phyloP scores from a whole-genome alignment of 1,140 invertebrate species.

The Doryteuthis pealeii region DNA sequence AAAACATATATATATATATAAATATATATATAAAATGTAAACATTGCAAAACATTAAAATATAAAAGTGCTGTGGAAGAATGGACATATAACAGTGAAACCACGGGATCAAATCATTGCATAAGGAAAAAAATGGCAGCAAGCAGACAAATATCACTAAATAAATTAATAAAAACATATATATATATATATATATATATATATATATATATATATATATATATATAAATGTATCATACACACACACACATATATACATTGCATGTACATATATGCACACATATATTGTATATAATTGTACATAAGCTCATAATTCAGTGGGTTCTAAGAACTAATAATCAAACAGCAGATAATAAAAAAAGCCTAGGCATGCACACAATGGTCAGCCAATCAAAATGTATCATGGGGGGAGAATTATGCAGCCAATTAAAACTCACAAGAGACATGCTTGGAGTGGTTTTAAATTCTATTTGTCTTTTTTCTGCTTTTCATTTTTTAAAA shows the following conservation, averaged over 20 bases:
- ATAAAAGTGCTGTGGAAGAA: too few species aligned
- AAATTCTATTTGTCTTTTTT: too few species aligned
- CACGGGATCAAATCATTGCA: too few species aligned
- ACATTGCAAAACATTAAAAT: too few species aligned
- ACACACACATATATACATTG: neutral
- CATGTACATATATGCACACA: neutral
- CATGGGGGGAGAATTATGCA: neutral
- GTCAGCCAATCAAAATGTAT: conserved; percentile 10
- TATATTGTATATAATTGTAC: neutral
- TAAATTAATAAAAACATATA: neutral
- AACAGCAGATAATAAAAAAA: neutral
- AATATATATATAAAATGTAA: too few species aligned
- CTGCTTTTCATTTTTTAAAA: too few species aligned
- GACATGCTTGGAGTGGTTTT: neutral
- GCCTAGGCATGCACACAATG: conserved; percentile 7
- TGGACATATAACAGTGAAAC: too few species aligned
- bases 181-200: conserved; percentile 5
- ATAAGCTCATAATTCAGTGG: neutral
- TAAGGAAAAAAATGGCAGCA: too few species aligned
- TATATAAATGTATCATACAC: neutral
- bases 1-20: too few species aligned
- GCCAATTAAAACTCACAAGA: neutral
- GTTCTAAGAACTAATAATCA: too few species aligned
- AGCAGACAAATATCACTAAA: neutral
- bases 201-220: neutral